Percentiles rank a stretch among this genome's conserved stretches.
Evolutionary conservation across 2,113 vertebrate genomes (phyloP).

Genomic region (Epinephelus lanceolatus): DNA sequence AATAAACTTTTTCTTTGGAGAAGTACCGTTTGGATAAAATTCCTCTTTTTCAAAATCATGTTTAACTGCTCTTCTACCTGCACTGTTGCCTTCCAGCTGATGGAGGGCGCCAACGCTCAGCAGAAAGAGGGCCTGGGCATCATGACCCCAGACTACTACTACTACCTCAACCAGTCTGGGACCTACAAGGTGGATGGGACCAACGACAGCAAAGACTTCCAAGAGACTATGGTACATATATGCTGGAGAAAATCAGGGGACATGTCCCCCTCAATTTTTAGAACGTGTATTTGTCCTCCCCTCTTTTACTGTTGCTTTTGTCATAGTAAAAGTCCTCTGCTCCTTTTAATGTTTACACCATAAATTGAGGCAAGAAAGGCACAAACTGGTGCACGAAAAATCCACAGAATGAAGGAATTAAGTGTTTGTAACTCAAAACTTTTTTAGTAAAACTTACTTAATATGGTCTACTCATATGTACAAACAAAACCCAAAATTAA

Average conservation of each 20-base stretch:
- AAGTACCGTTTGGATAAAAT: neutral
- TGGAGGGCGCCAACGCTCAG: constrained; percentile 90
- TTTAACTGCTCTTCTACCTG: constrained; percentile 1
- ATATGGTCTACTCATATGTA: no score
- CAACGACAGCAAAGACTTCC: constrained; percentile 91
- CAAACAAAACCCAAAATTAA: no score
- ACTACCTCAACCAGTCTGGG: constrained; percentile 95
- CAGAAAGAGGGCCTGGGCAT: constrained; percentile 92
- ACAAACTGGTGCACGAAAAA: no score
- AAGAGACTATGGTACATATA: constrained; percentile 92
- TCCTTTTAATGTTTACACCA: no score
- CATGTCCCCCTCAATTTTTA: no score
- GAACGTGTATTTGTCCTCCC: no score
- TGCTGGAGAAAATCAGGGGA: neutral
- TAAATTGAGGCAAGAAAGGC: no score
- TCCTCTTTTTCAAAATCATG: neutral
- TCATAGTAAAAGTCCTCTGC: no score
- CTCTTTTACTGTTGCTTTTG: no score
- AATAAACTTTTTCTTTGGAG: neutral
- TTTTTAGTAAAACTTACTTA: no score
- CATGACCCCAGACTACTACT: constrained; percentile 95
- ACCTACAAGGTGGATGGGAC: constrained; percentile 97
- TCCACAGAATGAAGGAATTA: no score
- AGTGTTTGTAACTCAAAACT: no score
- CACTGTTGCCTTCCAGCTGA: constrained; percentile 82